Base-by-base conservation (phyloP, 2,888 invertebrate species). In the Harpalus rubripes region DNA sequence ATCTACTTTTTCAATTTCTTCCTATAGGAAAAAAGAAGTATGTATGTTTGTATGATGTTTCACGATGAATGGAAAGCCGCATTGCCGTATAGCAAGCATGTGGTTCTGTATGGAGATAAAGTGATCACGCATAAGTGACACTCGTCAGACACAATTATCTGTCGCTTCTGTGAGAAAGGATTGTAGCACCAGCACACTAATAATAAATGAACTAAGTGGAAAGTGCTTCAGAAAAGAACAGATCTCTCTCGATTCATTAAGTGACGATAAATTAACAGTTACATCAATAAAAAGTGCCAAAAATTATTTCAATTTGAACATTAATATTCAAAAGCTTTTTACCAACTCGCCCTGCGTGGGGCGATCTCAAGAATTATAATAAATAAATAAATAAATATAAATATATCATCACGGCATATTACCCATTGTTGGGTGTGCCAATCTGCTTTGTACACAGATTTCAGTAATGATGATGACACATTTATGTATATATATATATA, bases 121-220 rank as follows among this genome's bases (percentile, higher is more conserved):
- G 68, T 68, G 32, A 68, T 68, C 79, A 79, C 15, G 22, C 79
- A 79, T 79, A 79, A 79, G 79, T 79, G 59, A 59, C 79, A 59
- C 79, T 79, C 59, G 58, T 79, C 79, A 79, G 26, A 79, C 78
- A 18, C 79, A 59, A 79, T 79, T 79, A 79, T 79, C 79, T 79
- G 59, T 79, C 79, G 58, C 59, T 79, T 58, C 68, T 32, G n/a
- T 32, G 39, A 58, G 79, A 79, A 79, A 79, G 79, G 79, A 79
- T 79, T 79, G 79, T 15, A 41, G 68, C 68, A 68, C 68, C 39
- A 68, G 39, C 68, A 32, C 26, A 68, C 68, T 32, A 68, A 39
- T 68, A 32, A 68, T 32, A 68, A 32, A 68, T 68, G 68, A 26
- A 68, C 68, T 68, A 6, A 68, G 68, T 68, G 32, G 39, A 68